These are phyloP conservation scores for Dipodomys stephensi DNA, from an alignment of 2,113 vertebrate genomes.

Conservation along the genomic window DNA sequence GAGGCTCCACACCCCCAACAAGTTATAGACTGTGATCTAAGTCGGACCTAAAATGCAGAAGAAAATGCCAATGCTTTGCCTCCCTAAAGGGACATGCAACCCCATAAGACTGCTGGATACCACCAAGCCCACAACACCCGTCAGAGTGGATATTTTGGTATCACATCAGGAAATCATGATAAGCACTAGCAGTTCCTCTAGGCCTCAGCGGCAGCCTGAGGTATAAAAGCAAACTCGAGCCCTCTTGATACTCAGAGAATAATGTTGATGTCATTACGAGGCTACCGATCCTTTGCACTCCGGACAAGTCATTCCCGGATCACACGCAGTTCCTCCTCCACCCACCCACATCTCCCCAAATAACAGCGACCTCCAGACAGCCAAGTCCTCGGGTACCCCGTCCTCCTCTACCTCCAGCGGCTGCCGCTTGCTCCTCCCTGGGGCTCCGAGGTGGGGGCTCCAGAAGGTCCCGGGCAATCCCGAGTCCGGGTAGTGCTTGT, in stretches of 20 bases:
- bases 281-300: conserved; percentile 54
- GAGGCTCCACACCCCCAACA: conserved; percentile 53
- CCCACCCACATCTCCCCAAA: not conserved
- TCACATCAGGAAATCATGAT: conserved; percentile 61
- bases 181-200: conserved; percentile 71
- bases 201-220: conserved; percentile 78
- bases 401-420: conserved; percentile 73
- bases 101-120: conserved; percentile 30
- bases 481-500: conserved; percentile 51
- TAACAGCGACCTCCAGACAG: not conserved
- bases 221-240: conserved; percentile 66
- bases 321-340: conserved; percentile 4
- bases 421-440: conserved; percentile 65
- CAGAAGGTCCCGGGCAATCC: conserved; percentile 74
- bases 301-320: conserved; percentile 50
- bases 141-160: conserved; percentile 40
- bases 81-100: conserved; percentile 55
- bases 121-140: conserved; percentile 32
- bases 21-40: conserved; percentile 54
- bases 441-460: conserved; percentile 71
- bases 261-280: conserved; percentile 70
- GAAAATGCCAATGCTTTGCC: conserved; percentile 46
- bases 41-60: conserved; percentile 31
- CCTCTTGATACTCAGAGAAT: conserved; percentile 55
- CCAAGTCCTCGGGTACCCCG: conserved; percentile 44